A percentile compares a stretch with the other conserved stretches of the same genome.
phyloP scores from a whole-genome alignment of 1,140 invertebrate genomes.

The Drosophila repletoides region DNA sequence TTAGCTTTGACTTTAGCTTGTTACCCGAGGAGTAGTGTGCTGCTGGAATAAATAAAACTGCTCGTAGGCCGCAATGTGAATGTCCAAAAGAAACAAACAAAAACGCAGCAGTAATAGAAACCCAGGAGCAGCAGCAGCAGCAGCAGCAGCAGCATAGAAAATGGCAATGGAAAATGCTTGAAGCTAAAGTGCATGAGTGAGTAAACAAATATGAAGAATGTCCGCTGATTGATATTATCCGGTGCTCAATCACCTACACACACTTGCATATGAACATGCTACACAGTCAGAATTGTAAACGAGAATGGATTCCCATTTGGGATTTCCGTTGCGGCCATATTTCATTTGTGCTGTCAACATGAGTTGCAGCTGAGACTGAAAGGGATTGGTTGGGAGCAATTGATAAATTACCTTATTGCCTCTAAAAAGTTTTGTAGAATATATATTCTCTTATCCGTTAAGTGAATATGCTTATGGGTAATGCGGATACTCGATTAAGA shows the following conservation, averaged over 20 bases:
- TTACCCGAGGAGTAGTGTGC: constrained; percentile 8
- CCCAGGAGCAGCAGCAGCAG: not conserved
- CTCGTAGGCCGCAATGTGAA: constrained; percentile 20
- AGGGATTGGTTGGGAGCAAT: not conserved
- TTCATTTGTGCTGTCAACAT: constrained; percentile 44
- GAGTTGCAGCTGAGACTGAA: not conserved
- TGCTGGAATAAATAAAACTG: constrained; percentile 59
- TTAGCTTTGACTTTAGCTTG: not conserved
- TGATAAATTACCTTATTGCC: too few species aligned
- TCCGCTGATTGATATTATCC: constrained; percentile 78
- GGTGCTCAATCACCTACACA: constrained; percentile 21
- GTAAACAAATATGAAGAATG: constrained; percentile 78
- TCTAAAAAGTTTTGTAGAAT: too few species aligned
- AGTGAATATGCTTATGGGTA: too few species aligned
- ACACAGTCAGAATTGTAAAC: constrained; percentile 11
- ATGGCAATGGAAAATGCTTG: constrained; percentile 26
- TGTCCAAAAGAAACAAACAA: constrained; percentile 52
- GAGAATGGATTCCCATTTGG: constrained; percentile 56
- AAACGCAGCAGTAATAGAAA: constrained; percentile 7
- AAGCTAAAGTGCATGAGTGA: constrained; percentile 48
- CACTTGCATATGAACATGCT: constrained; percentile 10
- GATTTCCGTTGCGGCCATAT: constrained; percentile 70
- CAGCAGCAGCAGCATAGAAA: not conserved
- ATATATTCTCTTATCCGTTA: too few species aligned
- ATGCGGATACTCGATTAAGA: too few species aligned